A percentile compares a stretch with the other conserved stretches of the same genome.
These are phyloP conservation scores for Procambarus virginalis DNA, from an alignment of 1,140 invertebrate genomes.

Conservation along the genomic window DNA sequence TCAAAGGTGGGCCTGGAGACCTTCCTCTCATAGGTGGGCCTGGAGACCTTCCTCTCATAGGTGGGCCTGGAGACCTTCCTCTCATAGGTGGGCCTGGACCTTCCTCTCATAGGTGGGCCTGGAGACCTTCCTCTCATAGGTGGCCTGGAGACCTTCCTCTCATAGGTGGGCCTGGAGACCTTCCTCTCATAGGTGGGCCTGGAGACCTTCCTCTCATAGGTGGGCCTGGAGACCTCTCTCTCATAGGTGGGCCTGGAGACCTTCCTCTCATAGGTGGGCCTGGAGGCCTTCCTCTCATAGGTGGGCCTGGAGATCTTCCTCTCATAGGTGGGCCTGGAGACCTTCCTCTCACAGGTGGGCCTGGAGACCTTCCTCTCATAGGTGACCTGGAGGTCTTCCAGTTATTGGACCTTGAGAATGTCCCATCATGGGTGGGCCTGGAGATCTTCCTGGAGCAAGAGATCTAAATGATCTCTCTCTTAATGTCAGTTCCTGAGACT, in stretches of 20 bases:
- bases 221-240: slow-evolving; percentile 1
- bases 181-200: neutral
- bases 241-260: slow-evolving; percentile 6
- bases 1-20: neutral
- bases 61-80: neutral
- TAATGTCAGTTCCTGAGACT: neutral
- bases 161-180: neutral
- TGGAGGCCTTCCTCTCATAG: neutral
- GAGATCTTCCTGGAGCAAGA: slow-evolving; percentile 14
- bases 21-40: neutral
- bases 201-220: neutral
- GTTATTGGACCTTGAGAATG: slow-evolving; percentile 8
- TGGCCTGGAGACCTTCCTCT: neutral
- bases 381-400: slow-evolving; percentile 15
- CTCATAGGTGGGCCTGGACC: neutral
- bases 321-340: too few relatives aligned
- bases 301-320: too few relatives aligned
- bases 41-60: neutral
- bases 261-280: neutral
- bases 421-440: neutral
- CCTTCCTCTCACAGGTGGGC: neutral
- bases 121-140: slow-evolving; percentile 4
- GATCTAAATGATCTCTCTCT: slow-evolving; percentile 19
- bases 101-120: neutral
- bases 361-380: slow-evolving; percentile 24